Evolutionary conservation across 2,888 invertebrate genomes (phyloP), one percentile per base, ranked within the genome.

Genomic region (Pseudoips prasinana): DNA sequence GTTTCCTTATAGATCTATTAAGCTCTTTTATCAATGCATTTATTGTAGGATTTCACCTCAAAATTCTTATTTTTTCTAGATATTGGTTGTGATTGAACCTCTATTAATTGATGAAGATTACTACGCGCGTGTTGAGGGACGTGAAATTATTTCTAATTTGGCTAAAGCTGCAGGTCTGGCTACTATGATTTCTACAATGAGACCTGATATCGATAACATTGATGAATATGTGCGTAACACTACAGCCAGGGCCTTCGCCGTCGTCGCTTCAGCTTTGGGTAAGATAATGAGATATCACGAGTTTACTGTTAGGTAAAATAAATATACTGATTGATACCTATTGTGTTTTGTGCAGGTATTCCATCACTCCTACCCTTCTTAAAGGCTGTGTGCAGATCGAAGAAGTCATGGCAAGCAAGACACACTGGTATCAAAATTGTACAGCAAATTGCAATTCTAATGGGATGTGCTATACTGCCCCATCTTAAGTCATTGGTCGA

Each of bases 121-220:
- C 85, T 99, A 99, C 77, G 99, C 99, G 11, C 95, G 99, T 74
- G 99, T 99, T 5, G 99, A 99, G 83, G 99, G 99, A 54, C 92
- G 99, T 67, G 99, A 99, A 86, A 99, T 99, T 59, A 99, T 99
- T 69, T 98, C 98, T 0, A 99, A 99, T 84, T 90, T 99, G 69
- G 99, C 99, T 0, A 99, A 99, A 89, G 99, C 99, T 1, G 99
- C 99, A 1, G 99, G 99, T 35, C 88, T 99, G 34, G 99, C 99
- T 2, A 99, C 99, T 7, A 99, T 99, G 99, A 99, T 99, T 67
- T 99, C 99, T 2, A 99, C 99, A 0, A 99, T 99, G 99, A 91
- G 99, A 73, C 99, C 99, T 0, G 99, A 99, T 89, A 99, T 99
- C 63, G 99, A 99, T 84, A 99, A 99, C 75, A 98, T 98, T 63